Evolutionary conservation across 2,797 vertebrate species (phyloP).

Genomic region (Tolypeutes matacus): DNA sequence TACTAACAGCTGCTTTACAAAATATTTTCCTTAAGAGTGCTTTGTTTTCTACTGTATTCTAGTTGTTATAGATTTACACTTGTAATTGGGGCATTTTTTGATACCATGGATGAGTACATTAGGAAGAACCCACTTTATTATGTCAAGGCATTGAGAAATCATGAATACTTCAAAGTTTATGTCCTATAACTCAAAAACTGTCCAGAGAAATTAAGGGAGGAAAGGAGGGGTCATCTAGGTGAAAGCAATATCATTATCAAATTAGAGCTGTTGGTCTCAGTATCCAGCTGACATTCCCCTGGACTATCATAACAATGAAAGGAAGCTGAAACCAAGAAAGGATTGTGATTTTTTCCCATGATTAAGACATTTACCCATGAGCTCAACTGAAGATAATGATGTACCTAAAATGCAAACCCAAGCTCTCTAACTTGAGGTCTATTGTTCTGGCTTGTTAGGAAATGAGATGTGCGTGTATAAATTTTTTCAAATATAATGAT

Average conservation of each 20-base stretch:
- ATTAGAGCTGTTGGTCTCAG: neutral
- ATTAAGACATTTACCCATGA: neutral
- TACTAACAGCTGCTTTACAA: neutral
- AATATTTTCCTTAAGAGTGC: neutral
- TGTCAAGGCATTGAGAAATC: neutral
- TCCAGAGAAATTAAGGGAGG: neutral
- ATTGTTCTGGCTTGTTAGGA: too few species aligned
- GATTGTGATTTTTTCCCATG: neutral
- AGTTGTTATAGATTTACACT: neutral
- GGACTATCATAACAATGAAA: neutral
- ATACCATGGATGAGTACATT: too few species aligned
- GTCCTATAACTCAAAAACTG: neutral
- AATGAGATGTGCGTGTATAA: too few species aligned
- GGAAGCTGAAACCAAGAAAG: neutral
- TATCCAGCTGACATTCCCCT: neutral
- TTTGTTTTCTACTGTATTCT: neutral
- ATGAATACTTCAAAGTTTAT: neutral
- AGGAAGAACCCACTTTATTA: neutral
- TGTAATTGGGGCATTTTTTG: too few species aligned
- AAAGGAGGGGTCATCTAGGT: neutral
- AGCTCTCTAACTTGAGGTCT: too few species aligned
- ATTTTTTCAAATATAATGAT: too few species aligned
- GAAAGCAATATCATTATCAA: neutral
- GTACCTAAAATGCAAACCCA: neutral
- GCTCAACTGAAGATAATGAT: neutral